Conservation (phyloP, 30 jellyfish, hydroid and myxozoan genomes). For the Hydractinia echinata region DNA sequence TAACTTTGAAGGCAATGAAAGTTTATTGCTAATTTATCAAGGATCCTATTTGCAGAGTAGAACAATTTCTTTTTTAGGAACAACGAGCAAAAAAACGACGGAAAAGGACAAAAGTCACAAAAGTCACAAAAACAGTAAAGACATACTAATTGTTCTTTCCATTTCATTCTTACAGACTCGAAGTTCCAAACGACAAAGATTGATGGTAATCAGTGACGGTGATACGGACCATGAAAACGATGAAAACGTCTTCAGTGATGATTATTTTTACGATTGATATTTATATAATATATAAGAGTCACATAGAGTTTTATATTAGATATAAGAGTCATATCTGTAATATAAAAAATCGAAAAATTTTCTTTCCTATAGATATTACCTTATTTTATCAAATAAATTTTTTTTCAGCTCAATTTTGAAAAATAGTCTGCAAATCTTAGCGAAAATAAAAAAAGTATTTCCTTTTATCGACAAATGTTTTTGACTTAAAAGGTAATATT, state of each 20-base stretch:
- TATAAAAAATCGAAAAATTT: neutral
- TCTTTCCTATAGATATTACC: neutral
- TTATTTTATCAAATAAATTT: neutral
- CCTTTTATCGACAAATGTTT: neutral
- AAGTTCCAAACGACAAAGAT: neutral
- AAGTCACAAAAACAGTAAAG: neutral
- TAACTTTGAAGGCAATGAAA: neutral
- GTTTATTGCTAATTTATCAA: conserved; percentile 1
- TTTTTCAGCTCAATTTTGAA: too few relatives aligned
- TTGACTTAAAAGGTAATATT: conserved; percentile 1
- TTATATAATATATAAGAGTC: too few relatives aligned
- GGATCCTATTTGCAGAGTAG: conserved; percentile 2
- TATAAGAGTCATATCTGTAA: too few relatives aligned
- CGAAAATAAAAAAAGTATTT: too few relatives aligned
- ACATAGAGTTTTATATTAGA: too few relatives aligned
- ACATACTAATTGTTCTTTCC: neutral
- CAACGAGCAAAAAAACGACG: neutral
- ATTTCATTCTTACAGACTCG: neutral
- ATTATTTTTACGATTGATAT: neutral
- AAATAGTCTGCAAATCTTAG: too few relatives aligned
- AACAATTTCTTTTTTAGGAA: conserved; percentile 5
- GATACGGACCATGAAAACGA: neutral
- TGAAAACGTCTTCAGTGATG: neutral
- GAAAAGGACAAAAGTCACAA: conserved; percentile 1
- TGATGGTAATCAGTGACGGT: neutral